Evolutionary conservation across 2,113 vertebrate genomes (phyloP), one percentile per base, ranked within the genome.

Genomic region (Piprites chloris): DNA sequence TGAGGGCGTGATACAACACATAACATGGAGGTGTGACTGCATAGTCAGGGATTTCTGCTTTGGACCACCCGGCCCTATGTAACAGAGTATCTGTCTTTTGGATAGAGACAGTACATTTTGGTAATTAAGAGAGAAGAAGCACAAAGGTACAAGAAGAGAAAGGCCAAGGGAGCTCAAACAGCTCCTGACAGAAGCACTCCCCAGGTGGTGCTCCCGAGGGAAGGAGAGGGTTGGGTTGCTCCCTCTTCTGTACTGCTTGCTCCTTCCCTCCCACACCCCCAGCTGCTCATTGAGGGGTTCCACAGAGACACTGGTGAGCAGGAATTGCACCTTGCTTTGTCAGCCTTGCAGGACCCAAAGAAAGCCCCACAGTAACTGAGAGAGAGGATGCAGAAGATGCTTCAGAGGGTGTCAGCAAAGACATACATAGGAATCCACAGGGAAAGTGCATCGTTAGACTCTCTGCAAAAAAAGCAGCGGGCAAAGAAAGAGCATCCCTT

Each of bases 351-450:
- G 62, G 46, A 82, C 35, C 6, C 0, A 0, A 63, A 59, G 42
- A 65, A 9, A 92, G 24, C 11, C 19, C 33, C 20, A 13, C 0
- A 9, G 44, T 53, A 71, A 65, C 52, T 0, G 9, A 90, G 26
- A 10, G 9, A 53, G 12, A 89, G 41, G 66, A 63, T 35, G 30
- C 59, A 76, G 68, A 73, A 87, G 52, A 41, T 42, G 41, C 72
- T 85, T 83, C 49, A 63, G 46, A 80, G 76, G 17, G 9, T 1
- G 13, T 44, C 72, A 68, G 28, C 49, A 58, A 67, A 21, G 39
- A 19, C 17, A 20, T 14, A 52, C 0, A 0, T 22, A 62, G 33
- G 69, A 89, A 82, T 9, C 15, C 0, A 0, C 1, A 6, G 27
- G 37, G 47, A 86, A 89, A 82, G 90, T 1, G 8, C 9, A 72